These are phyloP conservation scores for Callyntrura guangdongensis DNA, from an alignment of 2,888 invertebrate genomes.

Conservation along the genomic window DNA sequence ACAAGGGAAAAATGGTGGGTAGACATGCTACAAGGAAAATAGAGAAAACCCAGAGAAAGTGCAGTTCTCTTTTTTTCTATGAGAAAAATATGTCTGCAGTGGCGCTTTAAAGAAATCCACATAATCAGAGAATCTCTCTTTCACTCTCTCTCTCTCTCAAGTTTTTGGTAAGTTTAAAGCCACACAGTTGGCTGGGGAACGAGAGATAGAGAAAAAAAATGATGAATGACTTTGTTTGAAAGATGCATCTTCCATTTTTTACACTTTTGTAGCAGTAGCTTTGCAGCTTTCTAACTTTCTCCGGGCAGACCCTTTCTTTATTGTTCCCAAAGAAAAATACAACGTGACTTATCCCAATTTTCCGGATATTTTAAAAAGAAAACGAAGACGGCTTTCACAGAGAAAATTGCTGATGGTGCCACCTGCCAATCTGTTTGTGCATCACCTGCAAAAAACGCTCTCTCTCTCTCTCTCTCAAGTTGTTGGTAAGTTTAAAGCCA, in stretches of 20 bases:
- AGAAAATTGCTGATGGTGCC: too few species aligned
- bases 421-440: too few species aligned
- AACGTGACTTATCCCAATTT: too few species aligned
- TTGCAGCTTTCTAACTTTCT: neutral
- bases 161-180: neutral
- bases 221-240: conserved; percentile 28
- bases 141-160: neutral
- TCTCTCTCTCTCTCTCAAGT: neutral
- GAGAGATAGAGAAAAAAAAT: conserved; percentile 7
- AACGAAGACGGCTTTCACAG: too few species aligned
- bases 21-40: neutral
- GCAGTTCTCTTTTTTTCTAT: neutral
- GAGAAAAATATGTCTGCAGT: neutral
- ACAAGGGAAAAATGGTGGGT: neutral
- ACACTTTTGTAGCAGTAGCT: too few species aligned
- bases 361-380: too few species aligned
- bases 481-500: neutral
- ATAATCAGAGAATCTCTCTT: neutral
- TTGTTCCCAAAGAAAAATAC: too few species aligned
- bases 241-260: conserved; percentile 13
- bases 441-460: too few species aligned
- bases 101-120: neutral
- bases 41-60: neutral
- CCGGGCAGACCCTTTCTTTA: too few species aligned
- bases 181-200: neutral